Conservation (phyloP, 2,888 invertebrate species). For the Thumatha senex region DNA sequence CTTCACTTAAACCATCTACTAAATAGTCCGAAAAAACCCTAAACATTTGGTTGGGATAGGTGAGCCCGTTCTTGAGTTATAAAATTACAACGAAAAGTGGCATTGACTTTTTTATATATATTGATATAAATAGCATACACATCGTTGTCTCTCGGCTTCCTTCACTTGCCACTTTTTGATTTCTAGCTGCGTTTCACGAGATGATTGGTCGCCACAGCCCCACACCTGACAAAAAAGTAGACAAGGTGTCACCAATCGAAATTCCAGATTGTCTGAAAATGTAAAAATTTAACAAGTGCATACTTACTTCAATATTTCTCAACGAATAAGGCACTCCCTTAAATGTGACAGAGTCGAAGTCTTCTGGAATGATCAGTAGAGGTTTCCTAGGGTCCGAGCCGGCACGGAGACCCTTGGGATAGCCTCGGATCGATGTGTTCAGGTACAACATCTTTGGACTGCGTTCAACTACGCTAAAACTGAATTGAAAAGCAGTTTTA, state of each 20-base stretch:
- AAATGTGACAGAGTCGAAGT: slow-evolving; percentile 88
- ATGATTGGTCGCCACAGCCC: slow-evolving; percentile 93
- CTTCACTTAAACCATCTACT: too few species aligned
- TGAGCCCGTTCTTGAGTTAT: too few species aligned
- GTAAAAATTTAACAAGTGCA: too few species aligned
- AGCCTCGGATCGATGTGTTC: slow-evolving; percentile 92
- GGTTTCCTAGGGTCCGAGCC: slow-evolving; percentile 92
- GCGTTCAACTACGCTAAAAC: slow-evolving; percentile 61
- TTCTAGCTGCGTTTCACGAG: slow-evolving; percentile 92
- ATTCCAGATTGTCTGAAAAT: too few species aligned
- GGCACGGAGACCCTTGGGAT: slow-evolving; percentile 92
- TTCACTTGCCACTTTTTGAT: slow-evolving; percentile 96
- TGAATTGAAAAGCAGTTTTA: slow-evolving; percentile 17
- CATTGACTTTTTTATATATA: too few species aligned
- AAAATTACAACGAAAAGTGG: too few species aligned
- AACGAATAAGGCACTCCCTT: slow-evolving; percentile 86
- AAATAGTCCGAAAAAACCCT: too few species aligned
- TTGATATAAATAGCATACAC: slow-evolving; percentile 38
- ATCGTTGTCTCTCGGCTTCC: slow-evolving; percentile 92
- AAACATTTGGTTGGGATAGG: too few species aligned
- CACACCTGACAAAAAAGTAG: slow-evolving; percentile 84
- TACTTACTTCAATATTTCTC: slow-evolving; percentile 84
- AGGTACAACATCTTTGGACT: slow-evolving; percentile 92
- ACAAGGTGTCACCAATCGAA: neutral
- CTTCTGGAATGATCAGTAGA: slow-evolving; percentile 88